Evolutionary conservation across 1,140 invertebrate species (phyloP).

Genomic region (Euura lappo): DNA sequence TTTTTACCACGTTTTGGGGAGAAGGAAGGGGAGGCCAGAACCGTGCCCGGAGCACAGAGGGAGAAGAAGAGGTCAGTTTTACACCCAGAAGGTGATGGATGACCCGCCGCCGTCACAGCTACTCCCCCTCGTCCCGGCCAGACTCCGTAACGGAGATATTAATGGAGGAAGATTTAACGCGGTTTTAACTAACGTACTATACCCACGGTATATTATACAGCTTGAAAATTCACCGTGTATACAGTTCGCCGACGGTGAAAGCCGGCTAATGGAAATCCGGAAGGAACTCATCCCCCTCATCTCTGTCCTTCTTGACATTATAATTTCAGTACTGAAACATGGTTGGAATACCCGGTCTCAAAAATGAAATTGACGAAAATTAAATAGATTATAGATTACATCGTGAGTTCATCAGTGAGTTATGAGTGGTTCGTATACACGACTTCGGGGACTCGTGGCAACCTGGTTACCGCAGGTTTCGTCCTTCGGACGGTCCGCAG

Average conservation of each 20-base stretch:
- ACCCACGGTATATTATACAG: background rate
- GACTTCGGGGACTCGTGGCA: background rate
- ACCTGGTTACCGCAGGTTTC: conserved; percentile 6
- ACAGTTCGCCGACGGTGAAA: background rate
- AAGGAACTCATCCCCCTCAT: background rate
- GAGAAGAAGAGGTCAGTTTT: conserved; percentile 26
- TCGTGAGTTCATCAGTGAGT: no score
- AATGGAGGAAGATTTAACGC: conserved; percentile 55
- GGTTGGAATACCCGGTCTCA: no score
- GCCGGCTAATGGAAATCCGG: background rate
- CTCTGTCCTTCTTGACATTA: background rate
- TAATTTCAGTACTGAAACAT: no score
- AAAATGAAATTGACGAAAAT: no score
- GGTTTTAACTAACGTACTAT: conserved; percentile 43
- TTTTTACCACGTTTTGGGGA: conserved; percentile 27
- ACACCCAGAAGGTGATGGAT: conserved; percentile 48
- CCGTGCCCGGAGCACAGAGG: conserved; percentile 16
- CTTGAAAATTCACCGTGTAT: background rate
- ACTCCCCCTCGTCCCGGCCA: conserved; percentile 20
- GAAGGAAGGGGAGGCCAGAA: conserved; percentile 8
- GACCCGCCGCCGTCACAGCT: conserved; percentile 33
- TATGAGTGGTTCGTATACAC: no score
- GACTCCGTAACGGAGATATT: conserved; percentile 40
- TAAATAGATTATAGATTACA: no score
- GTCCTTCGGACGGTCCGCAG: conserved; percentile 26